Evolutionary conservation across 2,113 vertebrate species (phyloP), one percentile per base, ranked within the genome.

Genomic region (Microcebus murinus): DNA sequence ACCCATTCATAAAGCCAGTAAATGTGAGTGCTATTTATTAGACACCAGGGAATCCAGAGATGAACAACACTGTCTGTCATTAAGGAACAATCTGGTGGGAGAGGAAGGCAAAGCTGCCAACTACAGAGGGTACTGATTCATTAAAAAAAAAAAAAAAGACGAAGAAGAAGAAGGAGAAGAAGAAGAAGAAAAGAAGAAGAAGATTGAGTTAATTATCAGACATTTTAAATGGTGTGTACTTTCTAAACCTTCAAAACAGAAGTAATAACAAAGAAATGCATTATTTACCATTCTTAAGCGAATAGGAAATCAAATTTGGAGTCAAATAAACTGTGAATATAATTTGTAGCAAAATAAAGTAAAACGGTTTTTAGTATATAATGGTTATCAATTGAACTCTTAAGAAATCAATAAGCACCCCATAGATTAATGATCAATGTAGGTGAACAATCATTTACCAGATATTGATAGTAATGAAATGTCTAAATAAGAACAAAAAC

Each of bases 401-500:
- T 71, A 79, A 73, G 63, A 74, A 80, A 77, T 70, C 11, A 81
- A 29, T 81, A n/a, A 84, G 8, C 48, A 83, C 36, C 14, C 52
- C 71, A 31, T 9, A 90, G 27, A 73, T 55, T 84, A 87, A 65
- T 74, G 81, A 68, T 55, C 11, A 45, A 18, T 34, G 0, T 68
- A 20, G 84, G 52, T 87, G 36, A 76, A 45, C 50, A 57, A 4
- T 21, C 34, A 81, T 87, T 95, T 87, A 50, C 50, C 52, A 67
- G 68, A 25, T 29, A 85, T 29, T 50, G 59, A 73, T 29, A 81
- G 29, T 50, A 65, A 67, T 71, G 18, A 71, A 39, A 65, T 71
- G 3, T 80, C 85, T 92, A 94, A 87, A 80, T 3, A 94, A 87
- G 25, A 81, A 39, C 45, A 85, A 63, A 96, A 84, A 57, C 8